phyloP scores from a whole-genome alignment of 2,113 vertebrate species.

The Hassar affinis region DNA sequence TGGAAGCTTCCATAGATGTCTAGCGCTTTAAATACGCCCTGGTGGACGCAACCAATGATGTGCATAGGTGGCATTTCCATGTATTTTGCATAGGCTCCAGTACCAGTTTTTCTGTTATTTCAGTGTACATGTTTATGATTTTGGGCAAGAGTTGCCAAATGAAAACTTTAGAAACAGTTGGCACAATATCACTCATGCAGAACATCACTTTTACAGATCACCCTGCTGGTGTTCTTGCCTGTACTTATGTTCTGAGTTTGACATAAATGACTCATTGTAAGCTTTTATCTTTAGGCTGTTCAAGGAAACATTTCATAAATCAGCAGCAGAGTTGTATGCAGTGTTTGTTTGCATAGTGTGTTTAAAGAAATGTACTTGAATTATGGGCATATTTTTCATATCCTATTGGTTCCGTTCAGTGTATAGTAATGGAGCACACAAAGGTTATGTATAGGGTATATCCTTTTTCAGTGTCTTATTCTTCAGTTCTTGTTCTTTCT shows the following conservation, averaged over 20 bases:
- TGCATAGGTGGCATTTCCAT: too few species aligned
- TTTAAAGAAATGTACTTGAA: neutral
- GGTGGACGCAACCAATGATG: too few species aligned
- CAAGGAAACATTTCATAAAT: neutral
- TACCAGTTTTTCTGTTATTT: too few species aligned
- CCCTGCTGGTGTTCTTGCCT: neutral
- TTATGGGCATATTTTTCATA: neutral
- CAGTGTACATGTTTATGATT: neutral
- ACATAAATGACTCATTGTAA: neutral
- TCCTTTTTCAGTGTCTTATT: neutral
- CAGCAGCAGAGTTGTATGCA: neutral
- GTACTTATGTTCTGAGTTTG: neutral
- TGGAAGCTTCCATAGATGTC: too few species aligned
- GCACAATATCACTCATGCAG: neutral
- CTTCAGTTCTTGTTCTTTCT: neutral
- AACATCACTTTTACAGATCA: neutral
- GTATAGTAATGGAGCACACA: neutral
- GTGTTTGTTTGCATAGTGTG: neutral
- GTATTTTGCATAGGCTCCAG: too few species aligned
- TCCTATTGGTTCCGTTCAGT: neutral
- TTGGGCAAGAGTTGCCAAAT: neutral
- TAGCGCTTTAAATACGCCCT: too few species aligned
- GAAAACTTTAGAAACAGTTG: neutral
- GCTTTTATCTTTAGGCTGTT: neutral
- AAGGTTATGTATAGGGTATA: neutral